Evolutionary conservation across 2,888 invertebrate species (phyloP).

Genomic region (Aplocera efformata): DNA sequence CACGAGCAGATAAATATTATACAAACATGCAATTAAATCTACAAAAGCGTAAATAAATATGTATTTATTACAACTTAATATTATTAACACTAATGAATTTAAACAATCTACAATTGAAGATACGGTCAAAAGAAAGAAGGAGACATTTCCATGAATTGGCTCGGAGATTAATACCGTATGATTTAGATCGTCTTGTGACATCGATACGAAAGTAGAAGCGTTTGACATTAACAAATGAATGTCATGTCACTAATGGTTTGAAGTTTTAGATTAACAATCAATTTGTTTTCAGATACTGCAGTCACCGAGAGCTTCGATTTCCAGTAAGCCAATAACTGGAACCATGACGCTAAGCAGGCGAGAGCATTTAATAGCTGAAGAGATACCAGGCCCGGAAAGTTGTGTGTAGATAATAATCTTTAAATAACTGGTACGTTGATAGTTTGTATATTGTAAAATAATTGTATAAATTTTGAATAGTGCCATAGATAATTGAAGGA

Average conservation of each 20-base stretch:
- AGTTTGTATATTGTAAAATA: slow-evolving; percentile 13
- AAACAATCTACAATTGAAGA: no score
- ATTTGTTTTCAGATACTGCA: slow-evolving; percentile 47
- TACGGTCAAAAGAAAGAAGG: no score
- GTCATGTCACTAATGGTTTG: no score
- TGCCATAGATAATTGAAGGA: slow-evolving; percentile 12
- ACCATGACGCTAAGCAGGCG: slow-evolving; percentile 64
- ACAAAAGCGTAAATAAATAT: no score
- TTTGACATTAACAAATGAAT: no score
- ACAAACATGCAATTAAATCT: no score
- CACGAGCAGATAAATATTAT: no score
- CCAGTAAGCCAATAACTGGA: slow-evolving; percentile 50
- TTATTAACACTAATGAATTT: no score
- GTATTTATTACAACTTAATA: no score
- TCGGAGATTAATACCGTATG: no score
- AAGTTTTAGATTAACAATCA: not conserved
- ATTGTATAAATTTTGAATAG: slow-evolving; percentile 1
- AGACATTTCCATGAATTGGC: no score
- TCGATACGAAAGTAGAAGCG: no score
- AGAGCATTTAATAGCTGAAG: slow-evolving; percentile 74
- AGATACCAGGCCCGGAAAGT: slow-evolving; percentile 75
- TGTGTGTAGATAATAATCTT: slow-evolving; percentile 61
- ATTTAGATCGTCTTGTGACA: not conserved
- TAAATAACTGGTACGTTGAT: slow-evolving; percentile 9
- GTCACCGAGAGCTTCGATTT: slow-evolving; percentile 44